Evolutionary conservation across 2,797 vertebrate species (phyloP).

Genomic region (Erethizon dorsatum): DNA sequence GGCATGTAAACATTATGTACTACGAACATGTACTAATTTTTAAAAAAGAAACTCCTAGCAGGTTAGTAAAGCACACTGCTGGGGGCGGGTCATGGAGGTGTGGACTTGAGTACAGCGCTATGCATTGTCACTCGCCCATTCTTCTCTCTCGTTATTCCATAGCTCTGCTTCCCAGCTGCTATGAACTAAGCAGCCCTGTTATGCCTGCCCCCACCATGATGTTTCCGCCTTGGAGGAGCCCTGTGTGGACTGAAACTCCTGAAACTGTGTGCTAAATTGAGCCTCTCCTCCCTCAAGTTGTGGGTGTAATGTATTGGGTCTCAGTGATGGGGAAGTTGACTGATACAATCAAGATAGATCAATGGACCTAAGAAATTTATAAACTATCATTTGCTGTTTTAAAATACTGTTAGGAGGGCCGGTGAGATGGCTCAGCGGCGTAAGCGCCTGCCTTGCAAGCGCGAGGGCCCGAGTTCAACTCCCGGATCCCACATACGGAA

Average conservation of each 20-base stretch:
- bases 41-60: background rate
- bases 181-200: background rate
- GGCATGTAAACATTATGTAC: background rate
- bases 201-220: background rate
- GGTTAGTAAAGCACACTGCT: background rate
- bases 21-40: background rate
- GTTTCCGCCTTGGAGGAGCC: background rate
- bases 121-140: background rate
- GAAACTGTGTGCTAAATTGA: background rate
- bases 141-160: background rate
- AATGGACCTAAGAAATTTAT: background rate
- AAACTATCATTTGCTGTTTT: background rate
- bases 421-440: no score
- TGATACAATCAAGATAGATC: background rate
- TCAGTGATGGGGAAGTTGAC: background rate
- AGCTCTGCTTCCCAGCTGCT: background rate
- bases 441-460: no score
- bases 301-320: background rate
- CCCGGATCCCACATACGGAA: no score
- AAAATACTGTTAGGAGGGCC: no score
- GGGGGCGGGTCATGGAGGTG: background rate
- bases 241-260: background rate
- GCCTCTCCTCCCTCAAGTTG: background rate
- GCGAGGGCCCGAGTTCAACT: no score
- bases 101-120: background rate